Conservation (phyloP, 2,888 invertebrate genomes). For the Andricus curvator region DNA sequence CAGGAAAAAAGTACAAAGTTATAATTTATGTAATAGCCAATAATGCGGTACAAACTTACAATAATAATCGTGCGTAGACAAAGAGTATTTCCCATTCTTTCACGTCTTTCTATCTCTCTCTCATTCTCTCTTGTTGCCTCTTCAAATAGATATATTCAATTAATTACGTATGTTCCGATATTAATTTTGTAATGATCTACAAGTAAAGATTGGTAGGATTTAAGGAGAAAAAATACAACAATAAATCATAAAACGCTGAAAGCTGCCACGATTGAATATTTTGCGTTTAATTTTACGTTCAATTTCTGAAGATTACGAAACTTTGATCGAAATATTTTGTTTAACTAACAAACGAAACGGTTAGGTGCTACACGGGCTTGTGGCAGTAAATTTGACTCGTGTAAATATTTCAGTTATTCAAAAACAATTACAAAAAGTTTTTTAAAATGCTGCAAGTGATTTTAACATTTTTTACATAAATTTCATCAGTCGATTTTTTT, state of each 20-base stretch:
- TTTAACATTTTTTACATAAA: not conserved
- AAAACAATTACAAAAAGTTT: not conserved
- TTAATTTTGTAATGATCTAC: not conserved
- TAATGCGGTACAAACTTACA: constrained; percentile 46
- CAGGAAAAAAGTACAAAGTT: constrained; percentile 76
- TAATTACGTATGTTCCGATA: not conserved
- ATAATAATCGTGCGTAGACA: constrained; percentile 27
- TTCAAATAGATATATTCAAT: not conserved
- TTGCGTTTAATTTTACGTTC: too few species aligned
- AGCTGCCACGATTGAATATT: constrained; percentile 72
- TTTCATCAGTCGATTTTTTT: not conserved
- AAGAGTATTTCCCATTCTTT: constrained; percentile 11
- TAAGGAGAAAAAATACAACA: constrained; percentile 62
- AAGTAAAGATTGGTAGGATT: constrained; percentile 4
- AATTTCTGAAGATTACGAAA: not conserved
- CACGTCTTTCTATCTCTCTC: not conserved
- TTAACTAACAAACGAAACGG: constrained; percentile 7
- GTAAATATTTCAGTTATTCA: constrained; percentile 44
- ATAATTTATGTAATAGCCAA: constrained; percentile 54
- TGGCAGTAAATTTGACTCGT: constrained; percentile 45
- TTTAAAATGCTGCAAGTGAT: not conserved
- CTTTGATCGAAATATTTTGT: constrained; percentile 14
- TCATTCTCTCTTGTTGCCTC: not conserved
- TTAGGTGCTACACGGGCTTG: constrained; percentile 26
- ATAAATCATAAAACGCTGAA: constrained; percentile 71